Evolutionary conservation across 2,797 vertebrate genomes (phyloP), one percentile per base, ranked within the genome.

Genomic region (Mormyrops boulengeri): DNA sequence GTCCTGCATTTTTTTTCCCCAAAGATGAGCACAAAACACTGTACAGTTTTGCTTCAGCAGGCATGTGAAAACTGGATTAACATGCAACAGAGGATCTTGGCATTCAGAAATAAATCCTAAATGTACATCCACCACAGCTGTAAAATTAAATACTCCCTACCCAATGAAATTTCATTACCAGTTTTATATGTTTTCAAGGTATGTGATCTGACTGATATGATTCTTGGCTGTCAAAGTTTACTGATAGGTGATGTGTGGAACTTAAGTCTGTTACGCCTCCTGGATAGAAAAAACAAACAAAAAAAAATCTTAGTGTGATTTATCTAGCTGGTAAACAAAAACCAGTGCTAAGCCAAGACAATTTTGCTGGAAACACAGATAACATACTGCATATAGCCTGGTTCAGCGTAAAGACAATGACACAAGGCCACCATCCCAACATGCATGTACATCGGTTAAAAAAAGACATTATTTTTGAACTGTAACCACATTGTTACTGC

Each of bases 221-320:
- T 34, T 53, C 19, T 38, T 14, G 30, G 14, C 22, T 3, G 26
- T 86, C 49, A 86, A 52, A 53, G 26, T 49, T 26, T 34, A 34
- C 22, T 17, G 26, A n/a, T 86, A 44, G 44, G 73, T 44, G 38
- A 80, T 44, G 52, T 8, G 53, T 11, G 30, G 19, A 87, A 41
- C 30, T 41, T 62, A n/a, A 87, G 19, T 60, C 30, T 62, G 57
- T 41, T 87, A 5, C 1, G 19, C 38, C 8, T 19, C 5, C 52
- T 44, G 26, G 44, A 47, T 12, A 30, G 22, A 12, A 44, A 52
- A 50, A 52, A 30, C 26, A 30, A 30, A 30, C 26, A 30, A 12
- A 50, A 85, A 38, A 60, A 41, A 60, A 86, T 86, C 85, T 60
- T 87, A 87, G 53, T 87, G 86, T 87, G 52, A 60, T 41, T 41